A percentile compares a stretch with the other conserved stretches of the same genome.
Evolutionary conservation across 2,113 vertebrate genomes (phyloP).

Genomic region (Falcunculus frontatus): DNA sequence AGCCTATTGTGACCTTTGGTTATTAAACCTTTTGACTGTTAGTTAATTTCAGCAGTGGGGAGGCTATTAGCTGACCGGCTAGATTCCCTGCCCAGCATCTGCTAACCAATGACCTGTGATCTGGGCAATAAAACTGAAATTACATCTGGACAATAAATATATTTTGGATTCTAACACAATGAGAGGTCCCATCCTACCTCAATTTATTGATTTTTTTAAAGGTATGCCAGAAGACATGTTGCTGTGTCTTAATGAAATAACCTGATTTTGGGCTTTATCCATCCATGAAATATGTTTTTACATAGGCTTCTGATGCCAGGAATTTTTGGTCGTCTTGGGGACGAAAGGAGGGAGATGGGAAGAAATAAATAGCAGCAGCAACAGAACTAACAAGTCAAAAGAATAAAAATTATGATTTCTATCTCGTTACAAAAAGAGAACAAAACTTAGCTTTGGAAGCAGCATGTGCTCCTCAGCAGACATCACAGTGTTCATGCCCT

Average conservation of each 20-base stretch:
- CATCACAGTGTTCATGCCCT: not conserved
- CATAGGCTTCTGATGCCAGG: not conserved
- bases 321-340: not conserved
- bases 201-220: constrained; percentile 52
- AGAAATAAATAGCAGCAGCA: not conserved
- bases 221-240: constrained; percentile 12
- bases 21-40: constrained; percentile 77
- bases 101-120: constrained; percentile 74
- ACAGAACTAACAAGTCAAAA: not conserved
- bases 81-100: constrained; percentile 72
- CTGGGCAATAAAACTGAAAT: constrained; percentile 73
- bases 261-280: not conserved
- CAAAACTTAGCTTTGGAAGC: not conserved
- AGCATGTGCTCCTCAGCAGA: not conserved
- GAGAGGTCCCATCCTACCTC: not conserved
- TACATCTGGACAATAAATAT: constrained; percentile 70
- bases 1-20: constrained; percentile 66
- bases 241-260: not conserved
- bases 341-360: not conserved
- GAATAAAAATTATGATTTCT: not conserved
- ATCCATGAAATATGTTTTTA: not conserved
- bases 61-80: constrained; percentile 74
- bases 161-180: constrained; percentile 63
- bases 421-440: not conserved
- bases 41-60: constrained; percentile 77